A percentile compares a stretch with the other conserved stretches of the same genome.
These are phyloP conservation scores for Corythornis leucogaster DNA, from an alignment of 2,797 vertebrate species.

Conservation along the genomic window DNA sequence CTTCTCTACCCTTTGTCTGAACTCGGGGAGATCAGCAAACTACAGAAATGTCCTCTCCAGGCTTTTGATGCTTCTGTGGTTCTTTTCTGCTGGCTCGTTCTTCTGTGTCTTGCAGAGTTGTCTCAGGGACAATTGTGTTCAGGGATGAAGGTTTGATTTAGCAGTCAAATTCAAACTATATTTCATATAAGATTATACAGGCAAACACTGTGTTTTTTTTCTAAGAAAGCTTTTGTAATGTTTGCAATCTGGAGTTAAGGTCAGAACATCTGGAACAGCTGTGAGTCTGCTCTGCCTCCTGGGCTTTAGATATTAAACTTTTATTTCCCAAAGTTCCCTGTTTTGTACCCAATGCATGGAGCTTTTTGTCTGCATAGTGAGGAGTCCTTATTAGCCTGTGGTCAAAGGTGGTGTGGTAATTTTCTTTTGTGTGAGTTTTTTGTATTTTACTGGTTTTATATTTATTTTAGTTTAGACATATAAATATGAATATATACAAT, in stretches of 20 bases:
- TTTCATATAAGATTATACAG: neutral
- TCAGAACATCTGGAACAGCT: neutral
- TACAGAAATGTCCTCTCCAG: too few relatives aligned
- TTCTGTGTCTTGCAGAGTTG: too few relatives aligned
- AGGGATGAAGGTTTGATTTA: neutral
- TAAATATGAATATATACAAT: rapidly evolving
- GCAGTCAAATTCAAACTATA: neutral
- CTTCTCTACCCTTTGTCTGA: too few relatives aligned
- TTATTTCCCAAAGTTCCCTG: neutral
- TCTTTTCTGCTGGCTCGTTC: too few relatives aligned
- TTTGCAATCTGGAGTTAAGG: neutral
- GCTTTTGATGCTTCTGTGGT: too few relatives aligned
- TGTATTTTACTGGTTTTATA: neutral
- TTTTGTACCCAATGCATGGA: neutral
- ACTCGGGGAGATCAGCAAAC: too few relatives aligned
- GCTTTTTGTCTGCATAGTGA: neutral
- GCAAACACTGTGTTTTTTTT: neutral
- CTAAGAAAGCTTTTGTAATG: neutral
- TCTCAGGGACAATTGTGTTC: too few relatives aligned
- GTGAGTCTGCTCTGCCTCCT: neutral
- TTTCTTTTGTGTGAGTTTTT: neutral
- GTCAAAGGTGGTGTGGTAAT: neutral
- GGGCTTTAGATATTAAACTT: neutral
- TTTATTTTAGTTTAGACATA: neutral
- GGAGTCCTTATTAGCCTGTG: neutral